Base-by-base conservation (phyloP, 2,888 invertebrate species). In the Mythimna ferrago region DNA sequence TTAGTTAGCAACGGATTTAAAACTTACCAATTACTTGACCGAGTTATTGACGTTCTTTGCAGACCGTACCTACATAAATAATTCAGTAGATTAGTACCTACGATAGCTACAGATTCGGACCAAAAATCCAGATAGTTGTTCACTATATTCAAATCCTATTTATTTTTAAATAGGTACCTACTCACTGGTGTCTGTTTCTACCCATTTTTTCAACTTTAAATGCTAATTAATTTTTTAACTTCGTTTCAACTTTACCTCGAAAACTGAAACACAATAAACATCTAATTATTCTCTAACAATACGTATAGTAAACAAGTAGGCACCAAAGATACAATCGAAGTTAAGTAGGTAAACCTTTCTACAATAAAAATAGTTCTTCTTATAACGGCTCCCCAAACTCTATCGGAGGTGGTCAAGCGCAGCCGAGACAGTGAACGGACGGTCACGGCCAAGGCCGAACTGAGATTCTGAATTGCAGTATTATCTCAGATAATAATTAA, bases 381-480 rank as follows among this genome's bases (percentile, higher is more conserved):
- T 83, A 77, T 87, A 92, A 87, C 91, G 87, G 87, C 81, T 86
- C 84, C 76, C 84, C 81, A 78, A 87, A 86, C 84, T 86, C 86
- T 84, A 81, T 89, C 83, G 86, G 81, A 90, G 88, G 89, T 93
- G 91, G 87, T 94, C 93, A 94, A 91, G 91, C 94, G 93, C 87
- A 92, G 89, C 80, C 84, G 83, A 86, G 91, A 90, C 94, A 94
- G 95, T 95, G 94, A 95, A 94, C 93, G 94, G 91, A 87, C 94
- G 94, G 94, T 96, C 94, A 96, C 92, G 92, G 95, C 93, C 96
- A 96, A 96, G 95, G 96, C 91, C 93, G 89, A 94, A 91, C 90
- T 87, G 78, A 85, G 84, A 87, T 87, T 92, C 87, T 79, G 86
- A 89, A 88, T 78, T 82, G 75, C 51, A 79, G 41, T 70, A 62